These are phyloP conservation scores for Tonatia bakeri DNA, from an alignment of 2,113 vertebrate species.

Conservation along the genomic window DNA sequence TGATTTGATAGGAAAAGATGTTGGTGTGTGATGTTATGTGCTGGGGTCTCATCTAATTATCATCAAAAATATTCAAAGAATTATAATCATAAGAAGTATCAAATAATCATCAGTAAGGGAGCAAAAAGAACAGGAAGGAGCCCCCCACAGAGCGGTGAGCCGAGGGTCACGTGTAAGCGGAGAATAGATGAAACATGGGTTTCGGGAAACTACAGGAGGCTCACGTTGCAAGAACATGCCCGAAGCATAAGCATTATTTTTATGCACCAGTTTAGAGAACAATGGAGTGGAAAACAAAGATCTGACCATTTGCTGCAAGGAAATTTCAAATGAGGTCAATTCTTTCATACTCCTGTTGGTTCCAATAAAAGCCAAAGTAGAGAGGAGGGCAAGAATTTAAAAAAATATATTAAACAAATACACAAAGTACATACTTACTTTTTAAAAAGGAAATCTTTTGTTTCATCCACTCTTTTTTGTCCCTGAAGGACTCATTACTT, in stretches of 20 bases:
- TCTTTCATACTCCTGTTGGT: conserved; percentile 47
- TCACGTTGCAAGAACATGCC: not conserved
- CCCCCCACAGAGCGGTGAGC: not conserved
- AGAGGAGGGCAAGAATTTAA: not conserved
- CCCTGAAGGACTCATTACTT: not conserved
- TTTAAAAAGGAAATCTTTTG: conserved; percentile 14
- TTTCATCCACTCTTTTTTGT: conserved; percentile 14
- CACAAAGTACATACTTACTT: conserved; percentile 26
- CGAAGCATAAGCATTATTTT: conserved; percentile 51
- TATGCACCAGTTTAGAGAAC: conserved; percentile 53
- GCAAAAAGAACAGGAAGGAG: not conserved
- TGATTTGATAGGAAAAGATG: not conserved
- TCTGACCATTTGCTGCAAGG: conserved; percentile 62
- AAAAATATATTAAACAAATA: not conserved
- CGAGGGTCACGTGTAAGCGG: not conserved
- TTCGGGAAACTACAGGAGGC: not conserved
- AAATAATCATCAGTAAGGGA: not conserved
- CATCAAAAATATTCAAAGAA: not conserved
- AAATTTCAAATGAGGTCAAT: conserved; percentile 66
- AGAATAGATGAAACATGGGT: not conserved
- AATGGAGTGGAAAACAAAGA: conserved; percentile 56
- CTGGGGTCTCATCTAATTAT: not conserved
- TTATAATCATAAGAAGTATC: not conserved
- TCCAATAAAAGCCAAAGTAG: conserved; percentile 33
- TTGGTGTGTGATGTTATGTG: not conserved